Evolutionary conservation across 1,140 invertebrate genomes (phyloP), one percentile per base, ranked within the genome.

Genomic region (Chionoecetes opilio): DNA sequence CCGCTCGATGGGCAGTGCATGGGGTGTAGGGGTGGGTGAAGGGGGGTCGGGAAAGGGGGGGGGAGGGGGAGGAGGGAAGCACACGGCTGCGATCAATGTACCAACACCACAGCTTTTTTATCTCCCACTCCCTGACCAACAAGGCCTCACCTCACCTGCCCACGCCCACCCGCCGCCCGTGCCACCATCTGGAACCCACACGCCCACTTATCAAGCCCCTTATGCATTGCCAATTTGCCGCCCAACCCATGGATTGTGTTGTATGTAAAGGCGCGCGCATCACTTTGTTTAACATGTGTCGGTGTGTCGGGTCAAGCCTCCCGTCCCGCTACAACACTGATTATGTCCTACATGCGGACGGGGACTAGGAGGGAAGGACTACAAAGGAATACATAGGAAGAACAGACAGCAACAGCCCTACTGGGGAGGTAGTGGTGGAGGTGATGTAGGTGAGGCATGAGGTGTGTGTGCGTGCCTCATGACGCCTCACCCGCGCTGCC

Each of bases 131-230:
- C n/a, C 85, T 38, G 37, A 35, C 85, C 85, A 87, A 37, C 37
- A 87, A n/a, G 32, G 85, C 85, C 85, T 38, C 85, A 87, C 85
- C 85, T 37, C 85, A 87, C 85, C 85, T 37, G 34, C 85, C 34
- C n/a, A n/a, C n/a, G 82, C 82, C 34, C 82, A 85, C 82, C 82
- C 34, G 29, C 82, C 34, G 34, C 82, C 82, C 34, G 0, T 85
- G 82, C 82, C 82, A 85, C 82, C 85, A 87, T 32, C 85, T 37
- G 34, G 31, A 34, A 32, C 37, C 34, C 37, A 87, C 32, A 0
- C 85, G 21, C 29, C 85, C 37, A 21, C 37, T 35, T 0, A 5
- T 26, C 9, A 34, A 8, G 21, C 63, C 63, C 9, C 63, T 17
- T 26, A 53, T 17, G 21, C 11, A 17, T 26, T 26, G 0, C 21